Evolutionary conservation across 2,888 invertebrate species (phyloP), one percentile per base, ranked within the genome.

Genomic region (Caenorhabditis sp.): DNA sequence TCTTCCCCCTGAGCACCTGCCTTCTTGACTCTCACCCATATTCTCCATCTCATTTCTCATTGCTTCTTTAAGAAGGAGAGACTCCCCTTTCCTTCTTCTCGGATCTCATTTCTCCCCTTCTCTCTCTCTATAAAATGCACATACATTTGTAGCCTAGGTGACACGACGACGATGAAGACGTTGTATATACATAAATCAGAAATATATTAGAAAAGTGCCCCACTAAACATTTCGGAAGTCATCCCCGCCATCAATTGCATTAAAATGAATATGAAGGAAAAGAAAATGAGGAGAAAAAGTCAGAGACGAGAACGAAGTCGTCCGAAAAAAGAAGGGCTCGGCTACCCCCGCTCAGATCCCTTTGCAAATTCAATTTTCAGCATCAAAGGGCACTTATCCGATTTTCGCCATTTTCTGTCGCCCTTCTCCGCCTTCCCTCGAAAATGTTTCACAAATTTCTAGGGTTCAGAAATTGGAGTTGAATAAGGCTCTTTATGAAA

Each of bases 131-230:
- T 41, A 54, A 75, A 81, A 81, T 75, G 81, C 64, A 75, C 81
- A 81, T 81, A 49, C 69, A 75, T 81, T 81, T 81, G 81, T 81
- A 63, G 70, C 75, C 81, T 75, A 69, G 81, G 70, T 26, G 70
- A 81, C 81, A 59, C 31, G 24, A 22, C 59, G 38, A 59, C 31
- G 24, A 22, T 66, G 38, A 38, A 38, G 38, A 38, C 38, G 38
- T 47, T 66, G n/a, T 59, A 54, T 54, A 77, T 44, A 41, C 26
- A 61, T 41, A 54, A 24, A 76, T 59, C 28, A 76, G 51, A 63
- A 47, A 76, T 76, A 64, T 1, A 59, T 59, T 31, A 24, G 58
- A 31, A 41, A 19, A 31, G 19, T 51, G 2, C 10, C 19, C 47
- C 12, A 26, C 26, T 22, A 51, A 38, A 72, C 14, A 61, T 73